Conservation (phyloP, 2,797 vertebrate genomes). For the Momotus momota region DNA sequence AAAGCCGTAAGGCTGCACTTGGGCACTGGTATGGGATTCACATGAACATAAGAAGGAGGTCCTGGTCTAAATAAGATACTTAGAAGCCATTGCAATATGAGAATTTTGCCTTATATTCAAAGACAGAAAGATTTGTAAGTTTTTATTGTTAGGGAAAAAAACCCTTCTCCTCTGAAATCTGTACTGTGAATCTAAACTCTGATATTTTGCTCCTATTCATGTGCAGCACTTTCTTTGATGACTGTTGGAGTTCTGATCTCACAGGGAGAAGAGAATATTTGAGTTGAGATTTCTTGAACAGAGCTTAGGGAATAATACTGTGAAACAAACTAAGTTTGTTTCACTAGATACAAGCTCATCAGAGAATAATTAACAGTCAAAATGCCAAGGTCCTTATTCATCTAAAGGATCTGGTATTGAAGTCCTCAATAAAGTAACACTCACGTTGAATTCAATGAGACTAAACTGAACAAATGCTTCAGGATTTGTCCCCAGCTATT, state of each 20-base stretch:
- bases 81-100: background rate
- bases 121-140: background rate
- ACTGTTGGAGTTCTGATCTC: constrained; percentile 62
- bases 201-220: constrained; percentile 47
- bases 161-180: background rate
- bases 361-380: constrained; percentile 67
- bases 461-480: constrained; percentile 46
- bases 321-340: constrained; percentile 25
- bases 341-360: constrained; percentile 50
- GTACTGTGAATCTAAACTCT: constrained; percentile 39
- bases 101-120: background rate
- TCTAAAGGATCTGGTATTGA: constrained; percentile 52
- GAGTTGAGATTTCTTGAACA: constrained; percentile 46
- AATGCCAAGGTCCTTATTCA: constrained; percentile 43
- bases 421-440: constrained; percentile 39
- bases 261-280: constrained; percentile 58
- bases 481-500: constrained; percentile 33
- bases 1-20: background rate
- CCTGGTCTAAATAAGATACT: background rate
- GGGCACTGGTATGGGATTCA: background rate
- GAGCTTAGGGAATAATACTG: constrained; percentile 43
- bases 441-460: constrained; percentile 7
- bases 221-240: constrained; percentile 61
- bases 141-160: constrained; percentile 24
- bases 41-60: background rate